phyloP scores from a whole-genome alignment of 1,140 invertebrate species.

The Onthophagus taurus region DNA sequence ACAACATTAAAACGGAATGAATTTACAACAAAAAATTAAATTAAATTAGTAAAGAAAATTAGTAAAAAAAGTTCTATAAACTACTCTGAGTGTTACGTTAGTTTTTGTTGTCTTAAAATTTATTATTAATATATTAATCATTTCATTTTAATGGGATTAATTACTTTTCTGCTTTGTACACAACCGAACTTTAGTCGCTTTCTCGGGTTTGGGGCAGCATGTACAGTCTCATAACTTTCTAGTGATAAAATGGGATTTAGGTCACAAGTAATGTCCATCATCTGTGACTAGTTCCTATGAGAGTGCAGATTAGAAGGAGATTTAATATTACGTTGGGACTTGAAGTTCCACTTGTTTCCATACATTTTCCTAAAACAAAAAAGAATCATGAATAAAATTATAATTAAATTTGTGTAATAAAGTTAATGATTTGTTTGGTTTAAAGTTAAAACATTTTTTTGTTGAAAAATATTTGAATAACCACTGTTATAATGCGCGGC shows the following conservation, averaged over 20 bases:
- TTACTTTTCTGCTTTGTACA: constrained; percentile 11
- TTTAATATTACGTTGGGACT: constrained; percentile 1
- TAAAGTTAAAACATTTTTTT: neutral
- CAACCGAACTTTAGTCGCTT: constrained; percentile 9
- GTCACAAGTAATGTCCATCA: constrained; percentile 6
- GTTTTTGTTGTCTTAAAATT: too few species aligned
- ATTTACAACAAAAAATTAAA: too few species aligned
- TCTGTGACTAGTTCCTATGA: constrained; percentile 7
- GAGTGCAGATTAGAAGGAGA: constrained; percentile 1
- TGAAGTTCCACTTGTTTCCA: constrained; percentile 11
- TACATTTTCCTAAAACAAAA: constrained; percentile 16
- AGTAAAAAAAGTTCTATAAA: too few species aligned
- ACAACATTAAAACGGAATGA: too few species aligned
- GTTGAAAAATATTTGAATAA: constrained; percentile 4
- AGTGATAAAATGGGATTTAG: too few species aligned
- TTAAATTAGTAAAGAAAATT: too few species aligned
- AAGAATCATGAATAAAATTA: neutral
- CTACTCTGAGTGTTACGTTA: too few species aligned
- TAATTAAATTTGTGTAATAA: neutral
- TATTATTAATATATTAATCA: too few species aligned
- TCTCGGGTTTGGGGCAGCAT: neutral
- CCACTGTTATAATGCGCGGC: too few species aligned
- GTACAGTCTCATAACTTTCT: constrained; percentile 9
- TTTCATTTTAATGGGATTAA: too few species aligned
- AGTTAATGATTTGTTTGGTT: too few species aligned